These are phyloP conservation scores for Rhagonycha lutea DNA, from an alignment of 2,888 invertebrate species.

Conservation along the genomic window DNA sequence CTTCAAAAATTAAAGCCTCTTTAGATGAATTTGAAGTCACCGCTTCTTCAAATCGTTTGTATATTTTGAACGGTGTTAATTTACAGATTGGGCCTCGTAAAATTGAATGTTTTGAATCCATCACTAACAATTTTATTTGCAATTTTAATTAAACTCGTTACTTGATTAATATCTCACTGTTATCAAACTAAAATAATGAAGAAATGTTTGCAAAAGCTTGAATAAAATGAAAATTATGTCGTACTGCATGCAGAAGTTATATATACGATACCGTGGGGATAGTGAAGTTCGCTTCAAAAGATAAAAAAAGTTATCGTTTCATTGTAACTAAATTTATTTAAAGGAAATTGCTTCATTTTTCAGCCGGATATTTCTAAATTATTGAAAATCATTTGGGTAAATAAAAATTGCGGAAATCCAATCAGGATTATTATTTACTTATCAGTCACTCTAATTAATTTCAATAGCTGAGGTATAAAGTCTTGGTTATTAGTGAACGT, in stretches of 20 bases:
- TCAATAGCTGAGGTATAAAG: no score
- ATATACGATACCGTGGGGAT: not conserved
- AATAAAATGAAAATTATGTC: not conserved
- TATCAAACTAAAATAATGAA: not conserved
- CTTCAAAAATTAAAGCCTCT: not conserved
- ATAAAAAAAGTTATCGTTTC: not conserved
- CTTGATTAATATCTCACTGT: not conserved
- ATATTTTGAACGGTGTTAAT: not conserved
- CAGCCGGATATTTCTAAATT: not conserved
- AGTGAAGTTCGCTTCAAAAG: not conserved
- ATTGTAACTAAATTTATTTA: not conserved
- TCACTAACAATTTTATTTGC: not conserved
- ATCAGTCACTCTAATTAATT: no score
- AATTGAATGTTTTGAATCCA: not conserved
- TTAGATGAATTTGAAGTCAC: not conserved
- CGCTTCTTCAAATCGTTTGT: not conserved
- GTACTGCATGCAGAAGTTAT: not conserved
- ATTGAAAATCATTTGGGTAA: not conserved
- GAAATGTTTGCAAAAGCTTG: not conserved
- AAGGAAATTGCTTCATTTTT: not conserved
- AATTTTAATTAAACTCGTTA: not conserved
- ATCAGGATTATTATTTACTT: no score
- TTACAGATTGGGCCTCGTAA: not conserved
- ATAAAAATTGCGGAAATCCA: no score
- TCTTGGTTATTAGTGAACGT: no score